Base-by-base conservation (phyloP, 2,797 vertebrate species). In the Chelmon rostratus region DNA sequence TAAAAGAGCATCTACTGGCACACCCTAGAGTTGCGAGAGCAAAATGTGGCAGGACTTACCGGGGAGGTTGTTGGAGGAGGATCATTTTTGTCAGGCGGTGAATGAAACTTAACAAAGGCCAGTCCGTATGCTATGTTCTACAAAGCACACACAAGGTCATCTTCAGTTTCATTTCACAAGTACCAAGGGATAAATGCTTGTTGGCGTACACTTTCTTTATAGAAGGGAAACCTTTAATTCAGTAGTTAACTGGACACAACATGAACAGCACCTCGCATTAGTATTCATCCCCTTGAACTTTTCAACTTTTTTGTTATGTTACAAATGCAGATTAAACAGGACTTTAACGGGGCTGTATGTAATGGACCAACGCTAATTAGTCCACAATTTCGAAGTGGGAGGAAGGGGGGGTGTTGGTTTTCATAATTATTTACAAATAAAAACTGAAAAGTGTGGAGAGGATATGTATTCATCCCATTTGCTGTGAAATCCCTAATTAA, bases 101-200 rank as follows among this genome's bases (percentile, higher is more conserved):
- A 98, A 78, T 97, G 95, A 81, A 98, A 96, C 82, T 95, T 96
- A 16, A 98, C 89, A 74, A 98, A 97, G 37, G 97, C 94, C 54
- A 98, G 85, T 56, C 97, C 97, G 1, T 97, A 98, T 0, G 96
- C 94, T 35, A 96, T 91, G 70, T 94, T 96, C 97, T 98, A 72
- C 1, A 23, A 81, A 64, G 23, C 21, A 85, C 23, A 86, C 4
- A 83, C 6, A 76, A 40, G 31, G 66, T 16, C 25, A 52, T 23
- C 1, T 62, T 10, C 37, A 9, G n/a, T 11, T 68, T 69, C 0
- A 73, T 37, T 13, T 56, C 23, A n/a, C 3, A 59, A 42, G n/a
- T 3, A 61, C 16, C 6, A 56, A 19, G 0, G 13, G 49, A 42
- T 13, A 25, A 4, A n/a, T 44, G 8, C 2, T n/a, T 13, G 44